A percentile compares a stretch with the other conserved stretches of the same genome.
phyloP scores from a whole-genome alignment of 2,113 vertebrate genomes.

The Mastomys natalensis region DNA sequence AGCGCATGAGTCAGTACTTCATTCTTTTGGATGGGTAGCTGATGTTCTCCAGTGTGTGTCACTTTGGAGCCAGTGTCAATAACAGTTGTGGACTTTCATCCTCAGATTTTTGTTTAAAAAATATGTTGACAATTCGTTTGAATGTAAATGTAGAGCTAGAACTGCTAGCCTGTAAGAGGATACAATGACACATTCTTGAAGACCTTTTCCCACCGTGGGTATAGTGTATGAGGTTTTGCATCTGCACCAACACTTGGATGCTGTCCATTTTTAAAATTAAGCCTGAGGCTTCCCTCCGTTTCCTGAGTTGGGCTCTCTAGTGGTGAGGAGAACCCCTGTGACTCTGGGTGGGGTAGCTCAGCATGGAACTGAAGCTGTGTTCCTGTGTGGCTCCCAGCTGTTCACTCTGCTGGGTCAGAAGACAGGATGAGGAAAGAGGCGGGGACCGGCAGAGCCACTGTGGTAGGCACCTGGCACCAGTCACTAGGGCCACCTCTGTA shows the following conservation, averaged over 20 bases:
- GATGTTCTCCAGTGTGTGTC: background rate
- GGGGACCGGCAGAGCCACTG: background rate
- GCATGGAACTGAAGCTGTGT: background rate
- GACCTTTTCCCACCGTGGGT: background rate
- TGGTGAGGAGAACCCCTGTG: background rate
- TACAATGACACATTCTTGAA: background rate
- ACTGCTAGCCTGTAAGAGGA: too few species aligned
- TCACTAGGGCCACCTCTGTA: background rate
- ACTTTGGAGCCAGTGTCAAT: rapidly evolving
- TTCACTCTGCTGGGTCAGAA: background rate
- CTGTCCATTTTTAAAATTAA: background rate
- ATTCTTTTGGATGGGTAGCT: background rate
- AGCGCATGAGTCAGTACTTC: background rate
- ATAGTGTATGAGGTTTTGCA: background rate
- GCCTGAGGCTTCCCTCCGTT: background rate
- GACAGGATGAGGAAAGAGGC: too few species aligned
- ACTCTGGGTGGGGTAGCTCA: background rate
- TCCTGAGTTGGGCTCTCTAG: background rate
- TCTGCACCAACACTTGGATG: background rate
- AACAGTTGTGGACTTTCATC: background rate
- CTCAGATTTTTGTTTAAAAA: background rate
- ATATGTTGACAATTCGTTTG: background rate
- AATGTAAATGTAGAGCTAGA: background rate
- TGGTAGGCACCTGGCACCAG: background rate
- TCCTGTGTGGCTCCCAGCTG: background rate